Evolutionary conservation across 2,797 vertebrate species (phyloP), one percentile per base, ranked within the genome.

Genomic region (Oryzias sinensis): DNA sequence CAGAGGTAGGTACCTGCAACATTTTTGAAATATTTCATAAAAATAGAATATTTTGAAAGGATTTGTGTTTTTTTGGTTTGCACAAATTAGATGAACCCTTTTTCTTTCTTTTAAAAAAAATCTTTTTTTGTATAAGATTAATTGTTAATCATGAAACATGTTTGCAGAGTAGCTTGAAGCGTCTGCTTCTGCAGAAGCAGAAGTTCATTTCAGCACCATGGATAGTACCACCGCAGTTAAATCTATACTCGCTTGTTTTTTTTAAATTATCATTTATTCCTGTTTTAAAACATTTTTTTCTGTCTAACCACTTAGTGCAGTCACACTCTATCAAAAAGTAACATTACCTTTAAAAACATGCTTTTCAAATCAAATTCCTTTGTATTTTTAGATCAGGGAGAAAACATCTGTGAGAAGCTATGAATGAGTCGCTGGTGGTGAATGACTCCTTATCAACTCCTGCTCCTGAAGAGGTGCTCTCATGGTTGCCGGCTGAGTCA

Each of bases 391-490:
- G 87, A 82, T 63, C 43, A 51, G 18, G 69, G 43, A 60, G 22
- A 65, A 63, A 41, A 64, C 48, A 37, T 37, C 33, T 44, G 65
- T 20, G 47, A 25, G 84, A 71, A 81, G 89, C 75, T 2, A 95
- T 95, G 95, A 95, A 95, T 59, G 87, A 90, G 51, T 92, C 91
- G n/a, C 56, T 83, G 82, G 16, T 88, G 86, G 81, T 94, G 90
- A 96, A 96, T 59, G 89, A 91, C 66, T 94, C 92, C 60, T 68
- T 79, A 64, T 41, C 77, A 74, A 63, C 75, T 45, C 91, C 92
- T 45, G 85, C 77, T 53, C 87, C 89, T 43, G 88, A 79, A 45
- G 88, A 84, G 45, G 82, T 82, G 8, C 47, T 78, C 27, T 58
- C 79, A 0, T 90, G 88, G 89, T 63, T 82, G 64, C 88, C 89